Percentiles rank a stretch among this genome's conserved stretches.
Evolutionary conservation across 2,888 invertebrate species (phyloP).

Genomic region (Timema podura): DNA sequence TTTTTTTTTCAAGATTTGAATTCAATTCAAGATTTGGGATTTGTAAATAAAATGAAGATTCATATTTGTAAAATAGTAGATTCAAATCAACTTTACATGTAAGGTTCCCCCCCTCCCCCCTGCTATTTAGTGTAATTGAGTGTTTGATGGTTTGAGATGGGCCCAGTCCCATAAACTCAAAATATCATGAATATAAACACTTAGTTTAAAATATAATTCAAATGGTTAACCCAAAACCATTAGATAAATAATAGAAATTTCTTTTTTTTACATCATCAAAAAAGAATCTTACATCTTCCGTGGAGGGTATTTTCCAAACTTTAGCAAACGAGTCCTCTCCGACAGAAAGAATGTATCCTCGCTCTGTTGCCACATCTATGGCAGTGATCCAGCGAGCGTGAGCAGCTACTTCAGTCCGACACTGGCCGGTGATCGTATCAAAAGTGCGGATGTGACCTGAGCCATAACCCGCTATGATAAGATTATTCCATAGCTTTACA

Average conservation of each 20-base stretch:
- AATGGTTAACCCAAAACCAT: too few relatives aligned
- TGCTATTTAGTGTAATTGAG: too few relatives aligned
- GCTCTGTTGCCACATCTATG: conserved; percentile 36
- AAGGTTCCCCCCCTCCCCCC: too few relatives aligned
- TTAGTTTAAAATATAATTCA: too few relatives aligned
- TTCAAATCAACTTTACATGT: too few relatives aligned
- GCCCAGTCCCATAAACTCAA: background rate
- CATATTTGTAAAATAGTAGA: too few relatives aligned
- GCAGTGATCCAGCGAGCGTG: conserved; percentile 39
- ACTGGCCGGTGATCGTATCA: conserved; percentile 26
- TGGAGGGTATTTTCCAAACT: conserved; percentile 34
- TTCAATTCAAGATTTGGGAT: too few relatives aligned
- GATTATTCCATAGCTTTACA: conserved; percentile 34
- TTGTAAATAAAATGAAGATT: too few relatives aligned
- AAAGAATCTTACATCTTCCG: background rate
- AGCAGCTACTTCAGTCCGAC: conserved; percentile 37
- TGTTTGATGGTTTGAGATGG: background rate
- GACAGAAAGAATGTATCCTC: conserved; percentile 35
- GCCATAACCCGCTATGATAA: conserved; percentile 37
- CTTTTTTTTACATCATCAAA: background rate
- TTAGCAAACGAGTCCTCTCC: conserved; percentile 39
- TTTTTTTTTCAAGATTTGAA: too few relatives aligned
- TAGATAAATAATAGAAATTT: background rate
- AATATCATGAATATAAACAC: too few relatives aligned
- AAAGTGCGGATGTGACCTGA: conserved; percentile 39